phyloP scores from a whole-genome alignment of 1,140 invertebrate species.

The Scaptomyza montana region DNA sequence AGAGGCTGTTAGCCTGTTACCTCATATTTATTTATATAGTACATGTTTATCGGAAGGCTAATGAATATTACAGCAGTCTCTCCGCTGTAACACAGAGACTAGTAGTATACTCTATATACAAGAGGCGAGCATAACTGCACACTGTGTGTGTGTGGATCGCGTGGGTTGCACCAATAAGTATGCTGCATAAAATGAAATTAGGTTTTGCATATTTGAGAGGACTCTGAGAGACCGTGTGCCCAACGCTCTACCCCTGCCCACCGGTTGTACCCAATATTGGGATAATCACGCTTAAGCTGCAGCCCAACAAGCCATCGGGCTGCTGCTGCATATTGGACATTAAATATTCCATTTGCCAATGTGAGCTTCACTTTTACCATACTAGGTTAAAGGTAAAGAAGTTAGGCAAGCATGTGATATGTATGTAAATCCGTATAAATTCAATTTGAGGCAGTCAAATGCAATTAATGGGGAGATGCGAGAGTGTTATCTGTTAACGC shows the following conservation, averaged over 20 bases:
- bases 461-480: background rate
- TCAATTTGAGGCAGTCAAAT: background rate
- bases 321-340: background rate
- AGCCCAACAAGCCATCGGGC: background rate
- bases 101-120: background rate
- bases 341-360: conserved; percentile 3
- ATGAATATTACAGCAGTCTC: conserved; percentile 60
- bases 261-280: background rate
- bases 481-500: conserved; percentile 8
- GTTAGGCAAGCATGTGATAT: background rate
- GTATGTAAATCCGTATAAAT: background rate
- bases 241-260: background rate
- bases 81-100: background rate
- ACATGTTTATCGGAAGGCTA: conserved; percentile 57
- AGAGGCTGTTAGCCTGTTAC: background rate
- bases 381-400: too few species aligned
- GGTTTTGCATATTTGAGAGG: conserved; percentile 67
- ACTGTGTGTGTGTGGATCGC: conserved; percentile 15
- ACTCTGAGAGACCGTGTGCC: background rate
- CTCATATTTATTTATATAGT: background rate
- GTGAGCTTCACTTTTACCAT: background rate
- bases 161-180: conserved; percentile 42
- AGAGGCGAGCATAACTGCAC: background rate
- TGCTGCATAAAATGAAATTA: conserved; percentile 69
- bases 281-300: conserved; percentile 4